Evolutionary conservation across 2,888 invertebrate species (phyloP).

Genomic region (Parnassius apollo): DNA sequence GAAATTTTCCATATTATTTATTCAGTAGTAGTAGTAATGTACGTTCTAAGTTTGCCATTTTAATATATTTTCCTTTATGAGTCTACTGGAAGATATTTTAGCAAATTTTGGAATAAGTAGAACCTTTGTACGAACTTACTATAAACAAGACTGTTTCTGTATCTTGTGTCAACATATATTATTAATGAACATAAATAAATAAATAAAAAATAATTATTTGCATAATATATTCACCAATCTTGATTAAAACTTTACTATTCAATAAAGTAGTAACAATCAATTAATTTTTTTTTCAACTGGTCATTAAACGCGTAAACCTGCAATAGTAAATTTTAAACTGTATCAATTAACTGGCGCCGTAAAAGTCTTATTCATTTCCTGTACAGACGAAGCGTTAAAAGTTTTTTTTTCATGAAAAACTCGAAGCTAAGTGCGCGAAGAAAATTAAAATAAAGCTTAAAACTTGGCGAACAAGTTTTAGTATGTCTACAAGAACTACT

Average conservation of each 20-base stretch:
- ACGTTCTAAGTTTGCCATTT: too few relatives aligned
- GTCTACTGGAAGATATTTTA: too few relatives aligned
- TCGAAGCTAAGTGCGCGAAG: constrained; percentile 46
- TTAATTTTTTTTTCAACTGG: constrained; percentile 11
- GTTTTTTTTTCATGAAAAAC: constrained; percentile 52
- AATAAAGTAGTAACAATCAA: background rate
- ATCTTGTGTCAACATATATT: too few relatives aligned
- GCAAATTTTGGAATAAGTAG: too few relatives aligned
- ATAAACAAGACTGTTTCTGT: too few relatives aligned
- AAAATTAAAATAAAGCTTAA: constrained; percentile 78
- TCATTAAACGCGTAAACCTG: constrained; percentile 13
- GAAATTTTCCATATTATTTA: too few relatives aligned
- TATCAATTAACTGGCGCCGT: constrained; percentile 42
- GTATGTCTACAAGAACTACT: constrained; percentile 57
- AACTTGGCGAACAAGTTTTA: constrained; percentile 70
- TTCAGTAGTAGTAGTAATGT: too few relatives aligned
- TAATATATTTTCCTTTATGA: too few relatives aligned
- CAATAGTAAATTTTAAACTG: constrained; percentile 23
- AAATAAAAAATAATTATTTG: too few relatives aligned
- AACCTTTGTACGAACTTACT: too few relatives aligned
- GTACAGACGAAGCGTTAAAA: constrained; percentile 60
- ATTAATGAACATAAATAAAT: too few relatives aligned
- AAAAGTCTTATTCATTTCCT: constrained; percentile 59
- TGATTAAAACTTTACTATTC: background rate
- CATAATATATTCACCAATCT: background rate